Conservation (phyloP, 1,140 invertebrate species). For the Matsumurasca onukii region DNA sequence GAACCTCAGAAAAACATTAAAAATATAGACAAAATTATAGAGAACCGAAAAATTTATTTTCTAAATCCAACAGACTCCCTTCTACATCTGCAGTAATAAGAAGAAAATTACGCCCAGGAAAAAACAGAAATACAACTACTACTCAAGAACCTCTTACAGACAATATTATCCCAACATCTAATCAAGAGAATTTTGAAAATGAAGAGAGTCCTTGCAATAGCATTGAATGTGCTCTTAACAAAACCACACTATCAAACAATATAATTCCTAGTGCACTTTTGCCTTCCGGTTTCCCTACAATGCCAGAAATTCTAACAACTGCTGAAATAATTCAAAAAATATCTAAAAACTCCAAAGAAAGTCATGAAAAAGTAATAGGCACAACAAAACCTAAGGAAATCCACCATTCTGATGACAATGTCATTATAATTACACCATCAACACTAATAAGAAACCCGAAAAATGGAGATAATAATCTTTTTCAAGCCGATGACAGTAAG, state of each 20-base stretch:
- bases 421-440: conserved; percentile 17
- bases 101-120: conserved; percentile 33
- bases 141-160: conserved; percentile 19
- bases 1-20: conserved; percentile 14
- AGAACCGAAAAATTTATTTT: conserved; percentile 38
- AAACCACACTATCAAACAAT: conserved; percentile 22
- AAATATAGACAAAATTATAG: conserved; percentile 13
- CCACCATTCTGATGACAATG: conserved; percentile 11
- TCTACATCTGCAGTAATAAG: conserved; percentile 41
- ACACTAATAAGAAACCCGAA: not conserved
- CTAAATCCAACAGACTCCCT: conserved; percentile 37
- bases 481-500: not conserved
- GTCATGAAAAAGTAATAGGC: not conserved
- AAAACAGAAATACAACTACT: conserved; percentile 25
- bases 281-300: conserved; percentile 30
- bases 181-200: not conserved
- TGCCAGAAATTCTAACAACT: conserved; percentile 33
- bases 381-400: conserved; percentile 17
- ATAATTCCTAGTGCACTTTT: conserved; percentile 24
- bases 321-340: conserved; percentile 33
- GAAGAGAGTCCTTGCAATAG: conserved; percentile 14
- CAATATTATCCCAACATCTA: not conserved
- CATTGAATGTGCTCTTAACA: not conserved
- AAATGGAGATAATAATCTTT: not conserved
- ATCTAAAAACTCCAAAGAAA: not conserved